phyloP scores from a whole-genome alignment of 2,888 invertebrate genomes.

The Thymelicus sylvestris region DNA sequence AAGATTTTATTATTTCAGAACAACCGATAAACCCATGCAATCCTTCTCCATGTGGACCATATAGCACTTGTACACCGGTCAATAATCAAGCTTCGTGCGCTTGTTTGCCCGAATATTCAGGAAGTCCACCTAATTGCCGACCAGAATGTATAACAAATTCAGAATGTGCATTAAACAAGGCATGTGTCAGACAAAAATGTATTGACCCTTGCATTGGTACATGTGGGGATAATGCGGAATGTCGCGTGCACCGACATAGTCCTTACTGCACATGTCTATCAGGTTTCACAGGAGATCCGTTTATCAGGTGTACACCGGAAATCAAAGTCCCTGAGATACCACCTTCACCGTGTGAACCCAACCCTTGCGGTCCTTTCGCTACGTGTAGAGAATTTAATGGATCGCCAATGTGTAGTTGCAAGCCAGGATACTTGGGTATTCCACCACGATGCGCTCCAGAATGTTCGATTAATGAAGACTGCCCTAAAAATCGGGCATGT shows the following conservation, averaged over 20 bases:
- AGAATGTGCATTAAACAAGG: slow-evolving; percentile 91
- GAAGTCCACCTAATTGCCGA: slow-evolving; percentile 90
- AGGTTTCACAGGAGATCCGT: slow-evolving; percentile 91
- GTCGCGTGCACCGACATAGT: slow-evolving; percentile 87
- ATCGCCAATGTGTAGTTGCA: slow-evolving; percentile 86
- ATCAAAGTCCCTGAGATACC: slow-evolving; percentile 83
- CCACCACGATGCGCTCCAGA: slow-evolving; percentile 91
- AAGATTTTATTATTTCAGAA: slow-evolving; percentile 51
- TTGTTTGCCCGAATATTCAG: slow-evolving; percentile 88
- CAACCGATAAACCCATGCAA: slow-evolving; percentile 86
- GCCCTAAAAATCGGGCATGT: slow-evolving; percentile 89
- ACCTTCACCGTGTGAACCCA: slow-evolving; percentile 84
- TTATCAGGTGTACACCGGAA: slow-evolving; percentile 78
- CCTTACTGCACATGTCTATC: slow-evolving; percentile 90
- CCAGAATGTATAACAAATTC: slow-evolving; percentile 92
- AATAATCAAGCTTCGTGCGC: slow-evolving; percentile 88
- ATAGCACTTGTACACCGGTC: slow-evolving; percentile 87
- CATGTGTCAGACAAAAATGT: slow-evolving; percentile 91
- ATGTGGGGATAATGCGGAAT: slow-evolving; percentile 89
- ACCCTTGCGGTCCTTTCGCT: slow-evolving; percentile 89
- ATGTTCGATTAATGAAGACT: slow-evolving; percentile 91
- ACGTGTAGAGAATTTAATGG: slow-evolving; percentile 83
- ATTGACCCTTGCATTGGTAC: slow-evolving; percentile 92
- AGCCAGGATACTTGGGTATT: slow-evolving; percentile 86
- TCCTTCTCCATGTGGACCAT: slow-evolving; percentile 92